phyloP scores from a whole-genome alignment of 2,888 invertebrate species.

The Ectropis crepuscularia region DNA sequence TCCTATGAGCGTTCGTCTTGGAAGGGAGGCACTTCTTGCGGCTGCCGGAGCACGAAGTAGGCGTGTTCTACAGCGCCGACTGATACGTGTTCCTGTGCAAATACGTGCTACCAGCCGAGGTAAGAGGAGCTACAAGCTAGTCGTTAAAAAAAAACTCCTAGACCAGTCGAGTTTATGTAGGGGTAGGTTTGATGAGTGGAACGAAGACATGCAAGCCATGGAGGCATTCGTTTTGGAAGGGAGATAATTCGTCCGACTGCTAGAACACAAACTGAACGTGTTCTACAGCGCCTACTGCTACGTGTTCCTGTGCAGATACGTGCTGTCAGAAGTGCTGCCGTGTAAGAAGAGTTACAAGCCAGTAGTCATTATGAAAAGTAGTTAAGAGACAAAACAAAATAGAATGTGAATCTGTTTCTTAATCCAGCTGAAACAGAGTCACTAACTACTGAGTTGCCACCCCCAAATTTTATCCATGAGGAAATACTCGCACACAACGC shows the following conservation, averaged over 20 bases:
- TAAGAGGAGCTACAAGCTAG: no score
- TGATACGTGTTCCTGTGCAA: constrained; percentile 99
- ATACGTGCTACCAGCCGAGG: constrained; percentile 93
- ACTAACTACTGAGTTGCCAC: no score
- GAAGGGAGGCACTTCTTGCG: constrained; percentile 99
- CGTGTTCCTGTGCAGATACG: background rate
- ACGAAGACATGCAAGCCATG: constrained; percentile 99
- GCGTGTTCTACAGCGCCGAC: constrained; percentile 95
- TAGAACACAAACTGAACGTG: constrained; percentile 95
- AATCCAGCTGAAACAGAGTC: no score
- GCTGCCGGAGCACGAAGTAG: constrained; percentile 96
- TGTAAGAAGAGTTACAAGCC: no score
- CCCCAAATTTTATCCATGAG: no score
- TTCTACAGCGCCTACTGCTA: constrained; percentile 85
- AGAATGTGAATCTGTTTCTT: no score
- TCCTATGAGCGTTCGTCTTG: constrained; percentile 97
- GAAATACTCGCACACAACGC: no score
- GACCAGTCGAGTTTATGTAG: no score
- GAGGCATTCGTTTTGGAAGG: constrained; percentile 98
- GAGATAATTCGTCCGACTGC: constrained; percentile 97
- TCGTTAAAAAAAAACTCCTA: no score
- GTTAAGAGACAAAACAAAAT: no score
- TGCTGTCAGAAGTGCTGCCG: no score
- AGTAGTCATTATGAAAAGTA: no score
- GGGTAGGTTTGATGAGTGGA: constrained; percentile 93